These are phyloP conservation scores for Eupsilia transversa DNA, from an alignment of 2,888 invertebrate genomes.

Conservation along the genomic window DNA sequence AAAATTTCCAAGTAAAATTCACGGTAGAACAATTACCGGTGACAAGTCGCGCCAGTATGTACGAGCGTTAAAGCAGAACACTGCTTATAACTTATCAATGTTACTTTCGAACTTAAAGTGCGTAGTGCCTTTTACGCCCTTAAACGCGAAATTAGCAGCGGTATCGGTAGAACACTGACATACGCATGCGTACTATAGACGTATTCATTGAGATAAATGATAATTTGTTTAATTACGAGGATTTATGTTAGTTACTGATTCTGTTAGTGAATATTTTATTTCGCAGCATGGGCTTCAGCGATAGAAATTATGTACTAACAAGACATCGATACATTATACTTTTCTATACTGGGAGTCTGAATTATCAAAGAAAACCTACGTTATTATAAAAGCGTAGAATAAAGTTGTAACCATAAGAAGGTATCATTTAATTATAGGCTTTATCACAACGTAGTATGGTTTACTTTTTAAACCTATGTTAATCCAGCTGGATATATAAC, in stretches of 20 bases:
- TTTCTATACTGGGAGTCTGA: constrained; percentile 56
- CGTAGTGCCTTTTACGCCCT: neutral
- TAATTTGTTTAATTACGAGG: constrained; percentile 24
- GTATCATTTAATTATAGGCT: neutral
- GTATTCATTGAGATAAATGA: constrained; percentile 10
- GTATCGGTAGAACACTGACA: constrained; percentile 6
- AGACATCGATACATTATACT: constrained; percentile 56
- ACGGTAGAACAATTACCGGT: too few relatives aligned
- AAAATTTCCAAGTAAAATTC: too few relatives aligned
- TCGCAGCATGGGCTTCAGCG: constrained; percentile 82
- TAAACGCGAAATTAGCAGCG: neutral
- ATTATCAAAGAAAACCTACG: neutral
- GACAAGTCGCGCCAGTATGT: too few relatives aligned
- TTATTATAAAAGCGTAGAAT: neutral
- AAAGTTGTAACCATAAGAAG: neutral
- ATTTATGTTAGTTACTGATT: constrained; percentile 42
- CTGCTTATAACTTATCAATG: too few relatives aligned
- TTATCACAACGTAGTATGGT: neutral
- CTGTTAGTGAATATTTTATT: constrained; percentile 63
- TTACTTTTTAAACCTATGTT: neutral
- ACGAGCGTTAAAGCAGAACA: too few relatives aligned
- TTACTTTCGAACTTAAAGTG: too few relatives aligned
- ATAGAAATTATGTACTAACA: constrained; percentile 71
- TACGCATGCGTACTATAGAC: constrained; percentile 45
- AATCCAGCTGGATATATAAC: neutral